Evolutionary conservation across 1,140 invertebrate species (phyloP).

Genomic region (Cotesia typhae): DNA sequence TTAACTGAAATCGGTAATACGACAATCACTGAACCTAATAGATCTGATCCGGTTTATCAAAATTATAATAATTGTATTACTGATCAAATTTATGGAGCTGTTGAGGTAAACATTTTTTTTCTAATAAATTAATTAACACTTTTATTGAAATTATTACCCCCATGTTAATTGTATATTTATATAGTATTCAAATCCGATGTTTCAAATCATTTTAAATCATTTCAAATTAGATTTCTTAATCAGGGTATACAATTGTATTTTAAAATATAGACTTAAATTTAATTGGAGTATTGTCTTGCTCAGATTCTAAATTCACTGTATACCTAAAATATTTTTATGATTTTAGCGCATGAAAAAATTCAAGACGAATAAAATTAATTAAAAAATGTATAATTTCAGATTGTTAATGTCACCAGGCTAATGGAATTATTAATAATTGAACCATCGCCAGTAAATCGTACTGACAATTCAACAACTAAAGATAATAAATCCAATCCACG

Average conservation of each 20-base stretch:
- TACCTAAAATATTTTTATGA: constrained; percentile 15
- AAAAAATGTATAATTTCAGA: constrained; percentile 47
- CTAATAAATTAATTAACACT: too few species aligned
- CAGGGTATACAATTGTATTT: too few species aligned
- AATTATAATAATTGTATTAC: constrained; percentile 51
- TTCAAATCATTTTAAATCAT: too few species aligned
- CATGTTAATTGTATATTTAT: too few species aligned
- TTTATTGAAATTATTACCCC: background rate
- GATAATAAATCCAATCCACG: constrained; percentile 61
- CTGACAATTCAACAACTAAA: constrained; percentile 50
- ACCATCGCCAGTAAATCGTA: constrained; percentile 63
- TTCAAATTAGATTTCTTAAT: too few species aligned
- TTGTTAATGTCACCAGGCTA: constrained; percentile 69
- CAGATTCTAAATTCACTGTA: background rate
- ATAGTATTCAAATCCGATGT: too few species aligned
- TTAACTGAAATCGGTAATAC: constrained; percentile 3
- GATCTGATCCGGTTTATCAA: constrained; percentile 30
- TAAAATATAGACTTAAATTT: too few species aligned
- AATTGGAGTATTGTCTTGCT: too few species aligned
- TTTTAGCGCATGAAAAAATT: constrained; percentile 1
- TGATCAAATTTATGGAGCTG: constrained; percentile 55
- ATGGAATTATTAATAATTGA: constrained; percentile 67
- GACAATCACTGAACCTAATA: constrained; percentile 16
- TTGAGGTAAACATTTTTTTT: constrained; percentile 51
- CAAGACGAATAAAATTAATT: background rate